phyloP scores from a whole-genome alignment of 2,797 vertebrate species.

The Amniataba percoides region DNA sequence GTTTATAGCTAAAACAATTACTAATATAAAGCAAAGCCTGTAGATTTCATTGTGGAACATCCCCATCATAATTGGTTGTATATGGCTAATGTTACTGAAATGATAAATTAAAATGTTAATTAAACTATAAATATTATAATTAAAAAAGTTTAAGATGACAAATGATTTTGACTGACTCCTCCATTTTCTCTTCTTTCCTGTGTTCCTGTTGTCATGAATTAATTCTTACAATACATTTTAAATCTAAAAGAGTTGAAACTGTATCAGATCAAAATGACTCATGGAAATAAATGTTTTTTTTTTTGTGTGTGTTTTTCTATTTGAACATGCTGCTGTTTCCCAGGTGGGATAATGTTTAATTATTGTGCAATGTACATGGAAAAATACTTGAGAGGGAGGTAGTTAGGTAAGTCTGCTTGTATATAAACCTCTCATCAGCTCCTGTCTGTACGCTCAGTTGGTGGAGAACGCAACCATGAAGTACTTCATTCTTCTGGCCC shows the following conservation, averaged over 20 bases:
- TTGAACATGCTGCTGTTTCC: slow-evolving; percentile 68
- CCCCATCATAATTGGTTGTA: background rate
- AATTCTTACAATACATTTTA: background rate
- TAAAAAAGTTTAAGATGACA: background rate
- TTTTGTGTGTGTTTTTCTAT: background rate
- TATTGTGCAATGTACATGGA: slow-evolving; percentile 19
- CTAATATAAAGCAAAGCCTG: background rate
- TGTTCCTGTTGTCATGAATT: background rate
- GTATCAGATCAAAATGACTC: background rate
- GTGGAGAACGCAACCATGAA: slow-evolving; percentile 64
- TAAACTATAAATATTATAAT: background rate
- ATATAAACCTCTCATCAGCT: slow-evolving; percentile 43
- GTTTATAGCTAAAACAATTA: background rate
- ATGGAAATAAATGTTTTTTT: background rate
- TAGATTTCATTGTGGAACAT: background rate
- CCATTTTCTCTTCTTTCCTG: too few relatives aligned
- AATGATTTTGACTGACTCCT: background rate
- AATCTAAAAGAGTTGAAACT: background rate
- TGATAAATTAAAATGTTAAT: background rate
- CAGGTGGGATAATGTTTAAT: slow-evolving; percentile 67
- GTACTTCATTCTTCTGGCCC: slow-evolving; percentile 58
- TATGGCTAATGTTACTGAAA: background rate
- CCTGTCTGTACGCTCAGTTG: slow-evolving; percentile 12
- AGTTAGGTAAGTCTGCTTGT: background rate
- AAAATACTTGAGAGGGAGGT: slow-evolving; percentile 43